A percentile compares a stretch with the other conserved stretches of the same genome.
phyloP scores from a whole-genome alignment of 2,113 vertebrate genomes.

The Oostethus manadensis region DNA sequence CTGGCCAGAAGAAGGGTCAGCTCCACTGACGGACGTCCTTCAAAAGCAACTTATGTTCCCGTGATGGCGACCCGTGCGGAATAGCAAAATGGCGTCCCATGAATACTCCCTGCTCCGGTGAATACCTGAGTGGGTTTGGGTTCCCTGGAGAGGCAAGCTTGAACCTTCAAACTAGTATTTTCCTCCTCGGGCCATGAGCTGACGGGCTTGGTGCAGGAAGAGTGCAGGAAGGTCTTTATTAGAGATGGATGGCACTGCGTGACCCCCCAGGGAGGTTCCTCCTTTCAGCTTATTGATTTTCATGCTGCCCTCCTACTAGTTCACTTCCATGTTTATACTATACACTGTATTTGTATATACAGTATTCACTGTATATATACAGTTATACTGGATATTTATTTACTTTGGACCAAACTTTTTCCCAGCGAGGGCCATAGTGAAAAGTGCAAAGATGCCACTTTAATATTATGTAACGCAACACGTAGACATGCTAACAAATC shows the following conservation, averaged over 20 bases:
- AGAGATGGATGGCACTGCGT: slow-evolving; percentile 47
- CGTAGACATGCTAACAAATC: too few relatives aligned
- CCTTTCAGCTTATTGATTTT: background rate
- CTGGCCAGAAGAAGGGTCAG: background rate
- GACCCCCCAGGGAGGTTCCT: slow-evolving; percentile 25
- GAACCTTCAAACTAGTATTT: slow-evolving; percentile 22
- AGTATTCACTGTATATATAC: too few relatives aligned
- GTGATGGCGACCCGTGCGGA: background rate
- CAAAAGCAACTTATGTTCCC: background rate
- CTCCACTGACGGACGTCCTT: background rate
- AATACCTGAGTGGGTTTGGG: slow-evolving; percentile 51
- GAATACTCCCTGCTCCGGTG: slow-evolving; percentile 8
- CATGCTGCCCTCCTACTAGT: background rate
- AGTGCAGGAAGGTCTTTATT: slow-evolving; percentile 39
- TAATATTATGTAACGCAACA: too few relatives aligned
- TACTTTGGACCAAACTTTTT: too few relatives aligned
- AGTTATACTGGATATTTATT: too few relatives aligned
- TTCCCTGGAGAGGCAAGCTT: slow-evolving; percentile 26
- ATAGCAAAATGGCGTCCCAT: background rate
- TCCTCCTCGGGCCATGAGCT: slow-evolving; percentile 19
- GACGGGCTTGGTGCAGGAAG: slow-evolving; percentile 20
- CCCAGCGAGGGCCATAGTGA: too few relatives aligned
- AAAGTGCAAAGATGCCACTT: too few relatives aligned
- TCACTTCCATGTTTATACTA: too few relatives aligned
- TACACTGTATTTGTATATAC: too few relatives aligned